A percentile compares a stretch with the other conserved stretches of the same genome.
These are phyloP conservation scores for Drosophila hamatofila DNA, from an alignment of 2,888 invertebrate species.

Conservation along the genomic window DNA sequence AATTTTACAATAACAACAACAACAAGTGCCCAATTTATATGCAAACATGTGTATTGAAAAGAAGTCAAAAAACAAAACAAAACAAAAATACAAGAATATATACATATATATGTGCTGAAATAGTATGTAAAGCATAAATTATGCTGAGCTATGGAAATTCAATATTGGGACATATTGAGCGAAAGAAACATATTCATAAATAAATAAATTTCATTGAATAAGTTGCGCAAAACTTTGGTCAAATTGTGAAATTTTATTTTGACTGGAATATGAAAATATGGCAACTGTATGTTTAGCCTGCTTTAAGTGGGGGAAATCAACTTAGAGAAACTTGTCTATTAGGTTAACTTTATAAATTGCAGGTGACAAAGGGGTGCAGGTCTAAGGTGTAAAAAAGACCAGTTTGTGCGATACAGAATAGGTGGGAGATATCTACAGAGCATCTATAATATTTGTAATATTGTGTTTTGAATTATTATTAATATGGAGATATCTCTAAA, in stretches of 20 bases:
- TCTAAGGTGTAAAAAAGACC: conserved; percentile 1
- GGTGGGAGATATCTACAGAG: background rate
- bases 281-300: background rate
- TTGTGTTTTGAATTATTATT: too few relatives aligned
- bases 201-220: background rate
- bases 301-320: background rate
- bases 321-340: conserved; percentile 5
- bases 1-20: conserved; percentile 31
- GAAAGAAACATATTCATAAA: background rate
- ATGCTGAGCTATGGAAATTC: conserved; percentile 3
- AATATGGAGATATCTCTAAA: background rate
- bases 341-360: background rate
- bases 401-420: background rate
- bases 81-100: background rate
- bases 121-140: background rate
- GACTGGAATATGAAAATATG: background rate
- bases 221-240: background rate
- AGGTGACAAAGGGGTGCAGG: background rate
- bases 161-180: conserved; percentile 9
- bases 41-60: conserved; percentile 30
- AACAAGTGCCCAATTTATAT: conserved; percentile 32
- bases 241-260: background rate
- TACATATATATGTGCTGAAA: background rate
- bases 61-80: background rate
- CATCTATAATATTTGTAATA: background rate